Base-by-base conservation (phyloP, 2,113 vertebrate species). In the Ceuthmochares aereus region DNA sequence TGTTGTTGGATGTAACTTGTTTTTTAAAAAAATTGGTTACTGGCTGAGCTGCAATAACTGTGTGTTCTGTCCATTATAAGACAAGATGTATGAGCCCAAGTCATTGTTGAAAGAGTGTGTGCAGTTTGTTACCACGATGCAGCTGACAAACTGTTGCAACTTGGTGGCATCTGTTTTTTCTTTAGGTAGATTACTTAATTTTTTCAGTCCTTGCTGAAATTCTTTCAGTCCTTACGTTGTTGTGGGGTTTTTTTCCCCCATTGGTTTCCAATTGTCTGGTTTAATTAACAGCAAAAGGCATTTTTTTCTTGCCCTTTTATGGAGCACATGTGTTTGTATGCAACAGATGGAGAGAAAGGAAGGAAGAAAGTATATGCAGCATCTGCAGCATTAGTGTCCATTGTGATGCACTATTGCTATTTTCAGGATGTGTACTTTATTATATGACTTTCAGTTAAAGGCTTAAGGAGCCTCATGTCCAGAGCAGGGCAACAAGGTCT, bases 161-260 rank as follows among this genome's bases (percentile, higher is more conserved):
- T 37, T 37, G 29, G 19, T 69, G 13, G 22, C 9, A 4, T 62
- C 69, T 52, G n/a, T 20, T 54, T 74, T 58, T 75, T 27, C 18
- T 26, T 62, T n/a, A 43, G 66, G n/a, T 56, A 43, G 14, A 26
- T 52, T 22, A 32, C 32, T 82, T 52, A 22, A 76, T 88, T 81
- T 17, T 81, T 92, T 74, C 20, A 62, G 7, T 51, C 37, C 30
- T 16, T 54, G 12, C 42, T 75, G n/a, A n/a, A n/a, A n/a, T n/a
- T n/a, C n/a, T n/a, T n/a, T n/a, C n/a, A n/a, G n/a, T n/a, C n/a
- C n/a, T 15, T 56, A 55, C 12, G 58, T 16, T 27, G 14, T 37
- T 12, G 6, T 8, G 8, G 7, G 10, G n/a, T 51, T 18, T 0
- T 19, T 43, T 21, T 8, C n/a, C 3, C 7, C 2, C 2, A 14